phyloP scores from a whole-genome alignment of 2,888 invertebrate genomes.

The Synanthedon myopaeformis region DNA sequence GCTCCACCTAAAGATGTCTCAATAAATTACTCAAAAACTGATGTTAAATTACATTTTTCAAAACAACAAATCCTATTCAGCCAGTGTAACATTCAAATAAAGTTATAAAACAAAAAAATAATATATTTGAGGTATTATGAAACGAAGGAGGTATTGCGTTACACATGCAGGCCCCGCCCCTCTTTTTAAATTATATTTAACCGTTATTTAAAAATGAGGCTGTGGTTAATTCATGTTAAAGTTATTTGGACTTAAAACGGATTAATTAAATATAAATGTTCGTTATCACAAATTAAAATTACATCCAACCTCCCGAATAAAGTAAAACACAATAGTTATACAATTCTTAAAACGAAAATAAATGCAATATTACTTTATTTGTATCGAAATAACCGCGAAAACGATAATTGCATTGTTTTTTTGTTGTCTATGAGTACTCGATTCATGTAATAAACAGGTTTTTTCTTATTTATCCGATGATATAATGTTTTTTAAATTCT shows the following conservation, averaged over 20 bases:
- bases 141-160: constrained; percentile 49
- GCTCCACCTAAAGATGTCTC: constrained; percentile 37
- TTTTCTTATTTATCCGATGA: constrained; percentile 45
- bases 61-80: constrained; percentile 19
- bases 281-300: constrained; percentile 63
- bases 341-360: constrained; percentile 42
- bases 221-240: constrained; percentile 34
- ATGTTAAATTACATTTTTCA: constrained; percentile 16
- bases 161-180: constrained; percentile 6
- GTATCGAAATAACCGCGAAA: neutral
- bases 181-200: constrained; percentile 10
- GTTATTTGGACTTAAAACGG: constrained; percentile 30
- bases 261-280: constrained; percentile 42
- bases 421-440: neutral
- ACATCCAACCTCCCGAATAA: constrained; percentile 44
- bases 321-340: constrained; percentile 37
- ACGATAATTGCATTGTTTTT: neutral
- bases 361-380: constrained; percentile 36
- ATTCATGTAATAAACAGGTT: neutral
- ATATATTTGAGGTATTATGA: constrained; percentile 61
- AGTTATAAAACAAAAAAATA: constrained; percentile 62
- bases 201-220: constrained; percentile 7
- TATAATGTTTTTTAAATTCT: constrained; percentile 15
- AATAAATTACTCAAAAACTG: constrained; percentile 20
- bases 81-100: constrained; percentile 57